Evolutionary conservation across 2,888 invertebrate genomes (phyloP), one percentile per base, ranked within the genome.

Genomic region (Agrilus cyanescens): DNA sequence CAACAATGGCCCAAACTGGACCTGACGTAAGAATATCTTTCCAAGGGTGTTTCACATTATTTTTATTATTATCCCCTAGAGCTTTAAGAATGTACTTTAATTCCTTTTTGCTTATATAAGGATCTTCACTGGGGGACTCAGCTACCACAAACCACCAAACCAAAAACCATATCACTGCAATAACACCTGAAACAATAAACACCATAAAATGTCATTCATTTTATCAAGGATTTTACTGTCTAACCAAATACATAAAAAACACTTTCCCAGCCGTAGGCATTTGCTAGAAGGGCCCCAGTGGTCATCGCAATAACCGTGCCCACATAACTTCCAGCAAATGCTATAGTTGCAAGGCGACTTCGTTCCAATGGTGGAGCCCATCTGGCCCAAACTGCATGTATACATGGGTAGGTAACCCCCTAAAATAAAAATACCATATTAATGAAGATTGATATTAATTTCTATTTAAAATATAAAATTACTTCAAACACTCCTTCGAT

Each of bases 251-350:
- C 77, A 58, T 88, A 89, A 61, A 89, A 90, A 32, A 88, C 81
- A 43, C 83, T 82, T 4, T 82, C 75, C 88, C 86, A 87, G 32
- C 86, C 86, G 4, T 81, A 74, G 30, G 76, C 69, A 12, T 78
- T 71, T 0, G 86, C 82, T 40, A 90, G 69, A 20, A 83, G 58
- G 0, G 87, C 87, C 44, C 83, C 82, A 0, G 83, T 61, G 0
- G 86, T 85, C 80, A 89, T 82, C 0, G 88, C 78, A 6, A 89
- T 73, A 0, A 89, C 87, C 0, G 88, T 89, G 15, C 89, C 89
- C 0, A 84, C 80, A 65, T 87, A 87, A 59, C 84, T 85, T 29
- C 89, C 89, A 38, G 87, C 85, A 68, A 87, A 88, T 0, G 86
- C 85, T 49, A 89, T 75, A 0, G 87, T 85, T 0, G 85, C 85